Evolutionary conservation across 2,888 invertebrate genomes (phyloP), one percentile per base, ranked within the genome.

Genomic region (Polyommatus iphigenia): DNA sequence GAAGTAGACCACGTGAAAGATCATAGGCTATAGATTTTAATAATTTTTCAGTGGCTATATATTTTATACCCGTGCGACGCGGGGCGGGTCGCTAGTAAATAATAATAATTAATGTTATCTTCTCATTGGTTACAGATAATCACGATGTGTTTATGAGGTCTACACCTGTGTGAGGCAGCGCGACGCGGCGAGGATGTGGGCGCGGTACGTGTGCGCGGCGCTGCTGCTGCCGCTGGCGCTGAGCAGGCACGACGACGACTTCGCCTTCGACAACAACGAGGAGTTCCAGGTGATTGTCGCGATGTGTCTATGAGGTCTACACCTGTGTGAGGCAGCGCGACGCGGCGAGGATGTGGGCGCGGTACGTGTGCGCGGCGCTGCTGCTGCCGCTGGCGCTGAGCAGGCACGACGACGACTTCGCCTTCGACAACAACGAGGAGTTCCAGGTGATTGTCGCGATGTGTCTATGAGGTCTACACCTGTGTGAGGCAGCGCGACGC

Each of bases 381-480:
- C 3, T 32, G 32, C 32, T 32, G 32, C 32, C 32, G 77, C 85
- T 91, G 78, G 93, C 92, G 79, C 89, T 92, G 78, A 91, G 88
- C 80, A 87, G 92, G 81, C 91, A 90, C 83, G 94, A 94, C 82
- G 94, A 94, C 83, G 94, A 94, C 89, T 94, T 94, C 85, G 94
- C 92, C 67, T 94, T 94, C 81, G 94, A 94, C 83, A 91, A 90
- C 85, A 91, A 88, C 85, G 94, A 94, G 79, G 94, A 93, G 82
- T 91, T 92, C 80, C 92, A 93, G 91, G 32, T 32, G 32, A 32
- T 32, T 32, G 32, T 32, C 32, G 32, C 32, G 3, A 32, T 32
- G 32, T 92, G 85, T 83, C 93, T 4, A 32, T 32, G 32, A 2
- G 32, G 32, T 3, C 32, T 32, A 32, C 32, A 32, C 32, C 32